These are phyloP conservation scores for Amitus sp. DNA, from an alignment of 2,888 invertebrate species.

Conservation along the genomic window DNA sequence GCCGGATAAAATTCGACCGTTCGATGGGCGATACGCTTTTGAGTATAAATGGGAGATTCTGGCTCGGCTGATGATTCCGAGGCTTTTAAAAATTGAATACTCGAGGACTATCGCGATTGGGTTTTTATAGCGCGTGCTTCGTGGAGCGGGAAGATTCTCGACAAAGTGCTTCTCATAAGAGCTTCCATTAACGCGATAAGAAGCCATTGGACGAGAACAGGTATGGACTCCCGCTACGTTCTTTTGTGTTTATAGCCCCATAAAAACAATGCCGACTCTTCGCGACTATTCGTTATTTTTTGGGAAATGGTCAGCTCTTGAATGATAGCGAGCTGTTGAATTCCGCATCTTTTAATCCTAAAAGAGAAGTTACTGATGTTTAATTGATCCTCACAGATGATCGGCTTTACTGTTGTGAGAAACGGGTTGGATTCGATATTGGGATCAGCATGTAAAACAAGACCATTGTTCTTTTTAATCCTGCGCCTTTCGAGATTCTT, in stretches of 20 bases:
- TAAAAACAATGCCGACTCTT: no score
- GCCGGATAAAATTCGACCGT: no score
- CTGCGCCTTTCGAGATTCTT: not conserved
- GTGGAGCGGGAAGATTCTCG: constrained; percentile 24
- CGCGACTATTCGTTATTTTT: no score
- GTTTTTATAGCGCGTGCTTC: constrained; percentile 22
- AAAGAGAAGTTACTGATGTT: no score
- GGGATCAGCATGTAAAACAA: constrained; percentile 5
- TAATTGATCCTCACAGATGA: no score
- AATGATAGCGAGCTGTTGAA: no score
- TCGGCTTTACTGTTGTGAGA: no score
- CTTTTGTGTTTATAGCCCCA: no score
- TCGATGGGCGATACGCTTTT: no score
- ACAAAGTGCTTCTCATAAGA: constrained; percentile 35
- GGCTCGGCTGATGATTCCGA: not conserved
- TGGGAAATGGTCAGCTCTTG: no score
- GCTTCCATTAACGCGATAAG: constrained; percentile 32
- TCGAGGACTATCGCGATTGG: constrained; percentile 19
- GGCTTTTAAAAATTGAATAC: constrained; percentile 19
- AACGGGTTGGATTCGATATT: constrained; percentile 3
- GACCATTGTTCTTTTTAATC: not conserved
- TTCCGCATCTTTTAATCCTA: no score
- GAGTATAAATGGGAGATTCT: not conserved
- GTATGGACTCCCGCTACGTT: no score
- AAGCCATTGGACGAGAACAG: not conserved